Evolutionary conservation across 2,888 invertebrate species (phyloP), one percentile per base, ranked within the genome.

Genomic region (Stenurella melanura): DNA sequence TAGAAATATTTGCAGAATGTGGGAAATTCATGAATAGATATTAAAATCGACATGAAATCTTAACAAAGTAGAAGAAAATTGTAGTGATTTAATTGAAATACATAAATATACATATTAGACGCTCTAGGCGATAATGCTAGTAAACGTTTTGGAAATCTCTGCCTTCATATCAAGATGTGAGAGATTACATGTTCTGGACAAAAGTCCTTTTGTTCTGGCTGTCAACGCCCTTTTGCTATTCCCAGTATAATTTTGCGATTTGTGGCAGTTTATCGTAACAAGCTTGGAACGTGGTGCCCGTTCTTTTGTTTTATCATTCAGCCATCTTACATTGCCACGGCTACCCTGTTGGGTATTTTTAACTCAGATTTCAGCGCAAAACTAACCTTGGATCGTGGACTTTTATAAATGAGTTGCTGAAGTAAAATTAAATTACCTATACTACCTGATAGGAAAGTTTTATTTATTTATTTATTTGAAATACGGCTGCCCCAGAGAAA

Each of bases 231-330:
- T 82, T 78, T 83, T 82, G 81, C 80, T 82, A 84, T 84, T 82
- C 83, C 77, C 77, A 72, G 80, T 82, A 83, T 85, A 85, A 85
- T 85, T 85, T 84, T 81, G 83, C 84, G 82, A 84, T 85, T 84
- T 84, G 82, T 74, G 83, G 80, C 80, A 81, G 80, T 84, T 85
- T 85, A 84, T 84, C 81, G 82, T 78, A 78, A 75, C 73, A 74
- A 60, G 81, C 78, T 75, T 77, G 76, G 81, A 80, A 81, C 80
- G 74, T 78, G 21, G 21, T 63, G 60, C 30, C 54, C 38, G 80
- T 76, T 71, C 80, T 77, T 82, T 82, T 80, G 80, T 79, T 81
- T 79, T 79, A 81, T 80, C 78, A 77, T 75, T 74, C 78, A 73
- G 60, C 76, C 73, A 81, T 82, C 81, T 57, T 34, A 56, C 73